Conservation (phyloP, 2,113 vertebrate genomes). For the Actenoides lindsayi region DNA sequence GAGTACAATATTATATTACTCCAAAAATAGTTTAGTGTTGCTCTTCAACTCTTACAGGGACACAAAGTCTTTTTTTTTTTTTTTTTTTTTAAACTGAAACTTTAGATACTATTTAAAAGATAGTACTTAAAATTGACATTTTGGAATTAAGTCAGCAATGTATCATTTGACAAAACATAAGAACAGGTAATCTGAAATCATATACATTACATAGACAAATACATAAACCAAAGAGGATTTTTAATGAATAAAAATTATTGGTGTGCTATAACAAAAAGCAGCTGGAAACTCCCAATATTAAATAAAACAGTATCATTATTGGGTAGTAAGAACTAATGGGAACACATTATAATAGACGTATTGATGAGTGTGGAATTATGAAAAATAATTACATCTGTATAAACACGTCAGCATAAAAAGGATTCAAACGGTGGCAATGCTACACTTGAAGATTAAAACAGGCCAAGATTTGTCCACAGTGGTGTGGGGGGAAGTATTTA, state of each 20-base stretch:
- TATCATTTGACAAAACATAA: neutral
- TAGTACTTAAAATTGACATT: neutral
- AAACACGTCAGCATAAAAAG: neutral
- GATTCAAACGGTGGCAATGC: neutral
- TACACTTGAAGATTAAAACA: neutral
- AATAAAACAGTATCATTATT: neutral
- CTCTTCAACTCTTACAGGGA: neutral
- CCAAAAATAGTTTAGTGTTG: neutral
- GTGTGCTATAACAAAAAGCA: neutral
- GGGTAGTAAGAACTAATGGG: neutral
- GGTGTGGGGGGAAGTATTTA: neutral
- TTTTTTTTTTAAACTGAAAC: neutral
- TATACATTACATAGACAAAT: neutral
- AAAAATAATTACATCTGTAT: neutral
- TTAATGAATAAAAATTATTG: neutral
- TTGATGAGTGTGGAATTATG: neutral
- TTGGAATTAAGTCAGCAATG: neutral
- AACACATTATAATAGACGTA: neutral
- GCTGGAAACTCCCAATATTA: neutral
- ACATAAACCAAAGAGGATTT: neutral
- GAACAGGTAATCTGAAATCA: slow-evolving; percentile 10
- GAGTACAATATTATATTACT: slow-evolving; percentile 1
- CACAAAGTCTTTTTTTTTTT: neutral
- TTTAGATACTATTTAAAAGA: neutral
- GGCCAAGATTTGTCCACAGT: neutral